Conservation (phyloP, 2,113 vertebrate species). For the Pygoscelis adeliae region DNA sequence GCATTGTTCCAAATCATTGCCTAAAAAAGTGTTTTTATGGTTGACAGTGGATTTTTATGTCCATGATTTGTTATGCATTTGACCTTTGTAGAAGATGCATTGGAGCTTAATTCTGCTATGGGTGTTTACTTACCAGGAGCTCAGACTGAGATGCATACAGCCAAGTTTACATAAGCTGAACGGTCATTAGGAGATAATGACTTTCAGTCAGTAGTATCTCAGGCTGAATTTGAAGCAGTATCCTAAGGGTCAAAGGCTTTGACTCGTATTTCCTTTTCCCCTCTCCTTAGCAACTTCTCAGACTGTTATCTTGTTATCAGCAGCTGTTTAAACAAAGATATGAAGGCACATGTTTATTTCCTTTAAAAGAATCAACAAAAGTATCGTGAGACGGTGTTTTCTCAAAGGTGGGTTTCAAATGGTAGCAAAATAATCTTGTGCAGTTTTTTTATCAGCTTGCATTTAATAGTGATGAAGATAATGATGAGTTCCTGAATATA, state of each 20-base stretch:
- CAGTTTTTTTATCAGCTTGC: not conserved
- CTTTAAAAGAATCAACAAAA: not conserved
- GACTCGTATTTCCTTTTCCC: not conserved
- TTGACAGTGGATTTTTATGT: not conserved
- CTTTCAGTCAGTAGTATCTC: constrained; percentile 23
- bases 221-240: constrained; percentile 10
- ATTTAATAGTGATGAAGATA: not conserved
- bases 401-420: not conserved
- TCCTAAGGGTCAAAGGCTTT: constrained; percentile 47
- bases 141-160: not conserved
- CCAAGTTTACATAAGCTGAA: constrained; percentile 27
- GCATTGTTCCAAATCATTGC: not conserved
- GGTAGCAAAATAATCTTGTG: not conserved
- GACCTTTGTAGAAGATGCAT: not conserved
- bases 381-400: not conserved
- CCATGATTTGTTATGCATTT: not conserved
- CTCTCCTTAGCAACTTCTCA: not conserved
- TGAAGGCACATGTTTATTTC: not conserved
- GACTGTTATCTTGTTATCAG: constrained; percentile 19
- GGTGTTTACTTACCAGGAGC: not conserved
- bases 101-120: not conserved
- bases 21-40: not conserved
- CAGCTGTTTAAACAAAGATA: constrained; percentile 55
- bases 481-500: not conserved
- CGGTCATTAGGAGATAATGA: not conserved